phyloP scores from a whole-genome alignment of 2,797 vertebrate species.

The Rhodeus uyekii region DNA sequence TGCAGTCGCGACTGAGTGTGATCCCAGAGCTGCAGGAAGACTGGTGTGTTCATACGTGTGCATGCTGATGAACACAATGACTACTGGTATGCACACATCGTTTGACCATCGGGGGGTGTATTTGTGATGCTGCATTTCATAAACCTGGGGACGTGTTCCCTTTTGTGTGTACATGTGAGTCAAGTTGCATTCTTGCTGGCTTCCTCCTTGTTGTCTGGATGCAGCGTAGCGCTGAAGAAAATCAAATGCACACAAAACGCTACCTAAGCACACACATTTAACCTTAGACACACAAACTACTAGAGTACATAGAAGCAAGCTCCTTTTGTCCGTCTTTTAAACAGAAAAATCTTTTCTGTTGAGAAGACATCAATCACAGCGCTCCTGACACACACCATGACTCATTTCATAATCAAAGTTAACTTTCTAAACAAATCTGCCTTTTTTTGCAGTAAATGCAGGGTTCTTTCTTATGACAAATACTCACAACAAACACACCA shows the following conservation, averaged over 20 bases:
- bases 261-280: slow-evolving; percentile 35
- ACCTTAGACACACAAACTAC: slow-evolving; percentile 20
- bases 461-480: background rate
- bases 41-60: slow-evolving; percentile 20
- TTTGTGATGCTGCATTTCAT: slow-evolving; percentile 15
- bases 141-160: slow-evolving; percentile 20
- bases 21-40: slow-evolving; percentile 21
- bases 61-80: slow-evolving; percentile 19
- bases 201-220: slow-evolving; percentile 79
- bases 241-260: slow-evolving; percentile 68
- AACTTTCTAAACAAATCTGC: background rate
- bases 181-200: slow-evolving; percentile 76
- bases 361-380: slow-evolving; percentile 27
- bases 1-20: slow-evolving; percentile 68
- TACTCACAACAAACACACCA: background rate
- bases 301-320: slow-evolving; percentile 31
- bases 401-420: background rate
- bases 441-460: background rate
- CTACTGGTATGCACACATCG: background rate
- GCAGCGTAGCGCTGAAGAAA: slow-evolving; percentile 67
- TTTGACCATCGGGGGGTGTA: slow-evolving; percentile 5
- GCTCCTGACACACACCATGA: background rate
- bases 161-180: slow-evolving; percentile 29
- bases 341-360: slow-evolving; percentile 37
- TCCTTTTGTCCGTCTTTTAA: slow-evolving; percentile 38